phyloP scores from a whole-genome alignment of 2,797 vertebrate species.

The Betta splendens region DNA sequence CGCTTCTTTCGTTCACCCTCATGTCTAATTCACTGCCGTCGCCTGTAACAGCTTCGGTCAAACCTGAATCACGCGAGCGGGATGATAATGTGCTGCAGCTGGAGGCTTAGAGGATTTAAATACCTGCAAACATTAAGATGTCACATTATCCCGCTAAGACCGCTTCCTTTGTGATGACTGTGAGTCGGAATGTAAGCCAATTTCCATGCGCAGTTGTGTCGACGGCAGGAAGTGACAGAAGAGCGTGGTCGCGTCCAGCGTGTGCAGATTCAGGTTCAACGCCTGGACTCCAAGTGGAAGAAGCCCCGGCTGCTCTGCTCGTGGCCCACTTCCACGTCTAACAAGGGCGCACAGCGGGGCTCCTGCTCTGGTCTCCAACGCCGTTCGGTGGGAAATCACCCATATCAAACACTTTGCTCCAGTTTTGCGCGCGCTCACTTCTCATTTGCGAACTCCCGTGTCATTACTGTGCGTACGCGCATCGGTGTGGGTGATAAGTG shows the following conservation, averaged over 20 bases:
- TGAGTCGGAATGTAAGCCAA: slow-evolving; percentile 47
- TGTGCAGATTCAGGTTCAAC: no score
- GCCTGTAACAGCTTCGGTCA: slow-evolving; percentile 16
- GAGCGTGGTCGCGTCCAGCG: slow-evolving; percentile 10
- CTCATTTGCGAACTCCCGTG: slow-evolving; percentile 12
- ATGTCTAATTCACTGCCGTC: slow-evolving; percentile 69
- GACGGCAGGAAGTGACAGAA: slow-evolving; percentile 21
- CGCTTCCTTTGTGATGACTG: slow-evolving; percentile 60
- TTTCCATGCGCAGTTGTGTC: slow-evolving; percentile 43
- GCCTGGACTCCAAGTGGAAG: no score
- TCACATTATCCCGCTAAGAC: slow-evolving; percentile 54
- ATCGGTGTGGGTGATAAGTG: slow-evolving; percentile 31
- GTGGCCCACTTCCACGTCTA: slow-evolving; percentile 10
- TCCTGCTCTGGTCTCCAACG: slow-evolving; percentile 9
- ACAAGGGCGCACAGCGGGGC: not conserved
- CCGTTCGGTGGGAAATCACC: slow-evolving; percentile 29
- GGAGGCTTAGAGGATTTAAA: slow-evolving; percentile 48
- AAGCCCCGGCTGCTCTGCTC: no score
- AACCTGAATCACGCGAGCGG: slow-evolving; percentile 30
- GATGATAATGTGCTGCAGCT: slow-evolving; percentile 55
- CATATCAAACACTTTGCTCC: not conserved
- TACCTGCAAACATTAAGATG: slow-evolving; percentile 69
- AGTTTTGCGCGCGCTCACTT: not conserved
- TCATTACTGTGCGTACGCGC: slow-evolving; percentile 10
- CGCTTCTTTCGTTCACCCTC: slow-evolving; percentile 58